phyloP scores from a whole-genome alignment of 1,140 invertebrate species.

The Drosophila equinoxialis region DNA sequence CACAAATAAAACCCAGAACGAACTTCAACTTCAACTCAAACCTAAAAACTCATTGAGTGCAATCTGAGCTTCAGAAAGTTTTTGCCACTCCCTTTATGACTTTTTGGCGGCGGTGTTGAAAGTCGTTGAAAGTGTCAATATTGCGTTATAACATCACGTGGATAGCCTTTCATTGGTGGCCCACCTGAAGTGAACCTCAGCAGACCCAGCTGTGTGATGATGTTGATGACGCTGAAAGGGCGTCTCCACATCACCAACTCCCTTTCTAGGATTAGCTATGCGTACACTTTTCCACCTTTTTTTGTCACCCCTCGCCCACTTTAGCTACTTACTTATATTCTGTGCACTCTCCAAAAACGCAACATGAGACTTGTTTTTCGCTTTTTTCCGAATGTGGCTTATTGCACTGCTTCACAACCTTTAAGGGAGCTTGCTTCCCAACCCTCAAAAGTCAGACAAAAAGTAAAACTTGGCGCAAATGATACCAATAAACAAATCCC shows the following conservation, averaged over 20 bases:
- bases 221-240: conserved; percentile 41
- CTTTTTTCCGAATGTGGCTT: neutral
- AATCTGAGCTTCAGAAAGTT: conserved; percentile 66
- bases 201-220: conserved; percentile 61
- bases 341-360: conserved; percentile 73
- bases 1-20: neutral
- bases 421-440: neutral
- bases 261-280: conserved; percentile 68
- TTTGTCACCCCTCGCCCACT: conserved; percentile 43
- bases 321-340: conserved; percentile 63
- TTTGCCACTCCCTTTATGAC: conserved; percentile 74
- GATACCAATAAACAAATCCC: conserved; percentile 83
- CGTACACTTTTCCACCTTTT: conserved; percentile 41
- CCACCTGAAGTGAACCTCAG: conserved; percentile 41
- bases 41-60: conserved; percentile 46
- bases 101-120: conserved; percentile 73
- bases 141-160: conserved; percentile 75
- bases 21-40: neutral
- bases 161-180: conserved; percentile 22
- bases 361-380: conserved; percentile 68
- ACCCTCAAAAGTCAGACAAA: conserved; percentile 5
- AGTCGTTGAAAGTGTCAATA: conserved; percentile 82
- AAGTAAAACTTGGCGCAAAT: conserved; percentile 72
- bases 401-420: conserved; percentile 18
- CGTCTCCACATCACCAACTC: neutral